phyloP scores from a whole-genome alignment of 1,140 invertebrate species.

The Drosophila pseudoobscura region DNA sequence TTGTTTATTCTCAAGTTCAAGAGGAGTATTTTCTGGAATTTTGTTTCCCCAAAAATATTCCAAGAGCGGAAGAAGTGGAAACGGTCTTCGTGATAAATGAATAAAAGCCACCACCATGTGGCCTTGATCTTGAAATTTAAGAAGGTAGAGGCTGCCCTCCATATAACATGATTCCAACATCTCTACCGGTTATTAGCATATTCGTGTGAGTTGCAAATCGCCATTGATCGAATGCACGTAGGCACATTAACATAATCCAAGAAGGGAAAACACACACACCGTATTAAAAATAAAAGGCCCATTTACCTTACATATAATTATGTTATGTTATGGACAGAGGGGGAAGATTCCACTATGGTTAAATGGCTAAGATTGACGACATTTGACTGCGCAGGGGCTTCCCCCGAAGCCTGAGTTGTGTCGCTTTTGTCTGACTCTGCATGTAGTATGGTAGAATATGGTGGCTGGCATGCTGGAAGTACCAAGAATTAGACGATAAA shows the following conservation, averaged over 20 bases:
- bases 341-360: slow-evolving; percentile 17
- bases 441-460: too few relatives aligned
- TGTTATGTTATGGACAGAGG: background rate
- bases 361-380: too few relatives aligned
- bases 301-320: background rate
- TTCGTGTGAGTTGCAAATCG: slow-evolving; percentile 42
- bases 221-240: slow-evolving; percentile 46
- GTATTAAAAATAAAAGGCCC: slow-evolving; percentile 35
- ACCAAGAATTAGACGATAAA: slow-evolving; percentile 55
- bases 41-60: too few relatives aligned
- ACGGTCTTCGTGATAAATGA: slow-evolving; percentile 11
- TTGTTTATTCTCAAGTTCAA: too few relatives aligned
- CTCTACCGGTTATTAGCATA: slow-evolving; percentile 29
- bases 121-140: slow-evolving; percentile 41
- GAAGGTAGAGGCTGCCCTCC: slow-evolving; percentile 30
- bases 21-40: too few relatives aligned
- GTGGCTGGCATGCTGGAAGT: slow-evolving; percentile 2
- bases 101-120: slow-evolving; percentile 14
- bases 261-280: slow-evolving; percentile 1
- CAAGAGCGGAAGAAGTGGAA: too few relatives aligned
- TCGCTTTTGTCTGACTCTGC: background rate
- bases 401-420: slow-evolving; percentile 39
- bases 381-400: background rate
- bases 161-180: slow-evolving; percentile 19
- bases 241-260: slow-evolving; percentile 33